Base-by-base conservation (phyloP, 1,140 invertebrate genomes). In the Halesus radiatus region DNA sequence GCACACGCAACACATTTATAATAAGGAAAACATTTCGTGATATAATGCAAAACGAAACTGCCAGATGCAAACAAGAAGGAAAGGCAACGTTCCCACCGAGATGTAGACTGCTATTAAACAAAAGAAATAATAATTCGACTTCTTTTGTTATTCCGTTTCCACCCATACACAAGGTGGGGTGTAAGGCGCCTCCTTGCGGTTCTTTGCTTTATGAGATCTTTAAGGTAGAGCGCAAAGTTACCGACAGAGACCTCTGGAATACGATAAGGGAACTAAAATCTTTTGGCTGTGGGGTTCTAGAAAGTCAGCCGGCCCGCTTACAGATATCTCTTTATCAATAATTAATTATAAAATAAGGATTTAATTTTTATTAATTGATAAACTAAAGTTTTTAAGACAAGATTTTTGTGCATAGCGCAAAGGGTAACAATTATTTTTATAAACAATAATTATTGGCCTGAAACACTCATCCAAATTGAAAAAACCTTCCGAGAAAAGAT, bases 31-130 rank as follows among this genome's bases (percentile, higher is more conserved):
- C 76, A 83, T 78, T 77, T 76, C 53, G 82, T 83, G 82, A 83
- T 83, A 79, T 83, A 83, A 83, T 70, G 82, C 82, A 83, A 83
- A 83, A 77, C 82, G 82, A 79, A 83, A 66, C 77, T 81, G 82
- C 82, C 82, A 80, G 79, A 81, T 83, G 79, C 82, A 83, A 83
- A 83, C 79, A 50, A 79, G 82, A 80, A 83, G 78, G 52, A 78
- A 78, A 70, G 56, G 45, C 74, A 32, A 20, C 29, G 20, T 52
- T 22, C 13, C 75, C 26, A 23, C 75, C 62, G 56, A 74, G 18
- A 26, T 32, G 32, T 53, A 23, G 76, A 45, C 73, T 58, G 23
- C 45, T 22, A 58, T 68, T 72, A 78, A 78, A 54, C 66, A 78
- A 72, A 72, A 82, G 66, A 77, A 82, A 82, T 79, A 78, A 75